phyloP scores from a whole-genome alignment of 2,113 vertebrate species.

The Ondatra zibethicus region DNA sequence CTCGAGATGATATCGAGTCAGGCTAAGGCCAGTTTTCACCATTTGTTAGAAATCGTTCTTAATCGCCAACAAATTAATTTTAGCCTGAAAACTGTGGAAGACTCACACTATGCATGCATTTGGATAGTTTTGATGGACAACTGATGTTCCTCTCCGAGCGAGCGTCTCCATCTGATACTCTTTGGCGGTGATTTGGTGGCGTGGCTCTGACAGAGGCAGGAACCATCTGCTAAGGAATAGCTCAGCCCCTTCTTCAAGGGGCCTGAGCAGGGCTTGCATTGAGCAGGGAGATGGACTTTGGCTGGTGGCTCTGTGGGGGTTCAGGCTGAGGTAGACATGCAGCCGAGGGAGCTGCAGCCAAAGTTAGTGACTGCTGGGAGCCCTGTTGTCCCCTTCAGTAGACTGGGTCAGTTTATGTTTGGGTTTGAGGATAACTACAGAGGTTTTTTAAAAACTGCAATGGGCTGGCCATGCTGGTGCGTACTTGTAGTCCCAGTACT shows the following conservation, averaged over 20 bases:
- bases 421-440: background rate
- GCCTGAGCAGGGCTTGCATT: background rate
- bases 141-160: background rate
- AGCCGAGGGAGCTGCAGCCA: background rate
- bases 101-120: background rate
- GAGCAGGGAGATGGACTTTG: background rate
- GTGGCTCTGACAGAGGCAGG: background rate
- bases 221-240: fast-evolving
- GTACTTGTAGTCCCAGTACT: background rate
- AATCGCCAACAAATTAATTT: background rate
- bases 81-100: background rate
- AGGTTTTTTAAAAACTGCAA: background rate
- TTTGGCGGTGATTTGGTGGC: background rate
- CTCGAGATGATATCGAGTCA: background rate
- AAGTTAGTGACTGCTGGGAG: background rate
- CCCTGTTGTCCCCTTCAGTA: background rate
- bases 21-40: background rate
- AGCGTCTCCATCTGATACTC: background rate
- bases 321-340: background rate
- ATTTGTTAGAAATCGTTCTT: background rate
- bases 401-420: background rate
- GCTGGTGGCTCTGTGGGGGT: background rate
- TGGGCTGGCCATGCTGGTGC: background rate
- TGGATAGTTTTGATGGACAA: background rate
- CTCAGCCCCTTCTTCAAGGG: background rate